Conservation (phyloP, 2,888 invertebrate genomes). For the Parasteatoda lunata region DNA sequence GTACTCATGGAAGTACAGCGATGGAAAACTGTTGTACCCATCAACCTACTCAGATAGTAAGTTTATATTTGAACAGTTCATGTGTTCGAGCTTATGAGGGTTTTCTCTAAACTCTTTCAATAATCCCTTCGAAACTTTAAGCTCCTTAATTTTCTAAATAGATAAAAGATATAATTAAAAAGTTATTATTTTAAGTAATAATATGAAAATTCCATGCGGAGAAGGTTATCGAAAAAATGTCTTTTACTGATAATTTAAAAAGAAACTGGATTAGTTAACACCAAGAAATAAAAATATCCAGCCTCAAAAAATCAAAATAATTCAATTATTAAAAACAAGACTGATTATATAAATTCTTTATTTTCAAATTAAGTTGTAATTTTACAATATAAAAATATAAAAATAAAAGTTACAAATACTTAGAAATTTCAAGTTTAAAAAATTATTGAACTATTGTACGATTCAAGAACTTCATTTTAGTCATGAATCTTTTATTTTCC, state of each 20-base stretch:
- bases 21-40: constrained; percentile 78
- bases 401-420: no score
- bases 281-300: background rate
- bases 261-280: background rate
- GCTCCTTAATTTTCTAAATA: no score
- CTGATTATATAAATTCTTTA: background rate
- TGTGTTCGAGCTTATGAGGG: no score
- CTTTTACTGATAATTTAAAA: no score
- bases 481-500: no score
- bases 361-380: background rate
- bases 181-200: no score
- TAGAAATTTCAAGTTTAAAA: no score
- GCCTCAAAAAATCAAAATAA: background rate
- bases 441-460: no score
- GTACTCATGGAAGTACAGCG: constrained; percentile 85
- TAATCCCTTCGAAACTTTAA: background rate
- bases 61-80: background rate
- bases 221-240: no score
- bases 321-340: background rate
- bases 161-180: no score
- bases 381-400: background rate
- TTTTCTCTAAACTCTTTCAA: background rate
- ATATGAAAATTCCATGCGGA: no score
- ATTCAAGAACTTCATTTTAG: no score
- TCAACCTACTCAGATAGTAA: constrained; percentile 70